Evolutionary conservation across 2,888 invertebrate species (phyloP), one percentile per base, ranked within the genome.

Genomic region (Trimorus sp.): DNA sequence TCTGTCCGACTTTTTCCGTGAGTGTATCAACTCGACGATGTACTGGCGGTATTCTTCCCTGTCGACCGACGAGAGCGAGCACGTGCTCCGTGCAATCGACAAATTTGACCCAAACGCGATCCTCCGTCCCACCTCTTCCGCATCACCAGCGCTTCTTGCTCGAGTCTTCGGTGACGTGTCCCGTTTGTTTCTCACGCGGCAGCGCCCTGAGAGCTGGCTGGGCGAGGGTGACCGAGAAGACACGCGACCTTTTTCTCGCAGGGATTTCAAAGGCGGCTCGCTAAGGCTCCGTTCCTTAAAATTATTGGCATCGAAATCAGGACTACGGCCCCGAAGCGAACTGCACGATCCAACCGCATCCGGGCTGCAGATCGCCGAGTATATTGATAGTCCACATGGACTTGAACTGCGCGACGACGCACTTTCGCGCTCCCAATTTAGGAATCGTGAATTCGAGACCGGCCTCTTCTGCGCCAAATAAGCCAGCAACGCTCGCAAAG

Each of bases 381-480:
- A 86, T 0, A 89, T 85, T 0, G 89, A 88, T 88, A 94, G 93
- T 36, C 94, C 93, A 83, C 93, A 93, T 0, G 95, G 94, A 86
- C 94, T 95, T 14, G 93, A 92, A 37, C 93, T 92, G 84, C 93
- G 88, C 0, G 92, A 92, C 0, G 91, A 90, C 11, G 88, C 90
- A 76, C 92, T 94, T 88, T 92, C 94, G 81, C 93, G 93, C 86
- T 96, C 96, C 92, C 94, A 93, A 85, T 94, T 93, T 86, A 94
- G 94, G 89, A 96, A 96, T 86, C 95, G 94, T 0, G 96, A 96
- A 84, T 95, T 94, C 1, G 94, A 94, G 0, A 96, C 96, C 6
- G 96, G 95, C 87, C 94, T 94, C 83, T 95, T 94, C 85, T 95
- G 93, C 54, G 94, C 93, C 51, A 96, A 92, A 88, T 96, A 96